phyloP scores from a whole-genome alignment of 2,888 invertebrate genomes.

The Meliscaeva auricollis region DNA sequence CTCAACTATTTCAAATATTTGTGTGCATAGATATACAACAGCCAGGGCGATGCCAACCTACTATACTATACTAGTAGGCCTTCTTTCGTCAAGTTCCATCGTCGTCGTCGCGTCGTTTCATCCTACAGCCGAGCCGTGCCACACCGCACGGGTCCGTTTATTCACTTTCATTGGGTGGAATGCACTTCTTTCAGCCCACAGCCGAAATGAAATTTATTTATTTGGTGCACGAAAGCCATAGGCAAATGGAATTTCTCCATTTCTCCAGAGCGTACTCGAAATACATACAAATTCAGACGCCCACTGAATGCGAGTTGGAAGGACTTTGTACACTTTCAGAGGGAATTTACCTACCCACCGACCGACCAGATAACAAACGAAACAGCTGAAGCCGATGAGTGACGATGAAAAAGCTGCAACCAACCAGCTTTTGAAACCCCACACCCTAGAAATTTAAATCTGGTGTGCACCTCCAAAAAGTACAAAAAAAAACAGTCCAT shows the following conservation, averaged over 20 bases:
- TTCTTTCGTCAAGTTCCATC: constrained; percentile 49
- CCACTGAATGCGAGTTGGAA: constrained; percentile 50
- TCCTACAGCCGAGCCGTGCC: no score
- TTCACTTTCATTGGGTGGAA: constrained; percentile 44
- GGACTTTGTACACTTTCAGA: constrained; percentile 40
- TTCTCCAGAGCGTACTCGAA: constrained; percentile 66
- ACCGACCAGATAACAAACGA: constrained; percentile 67
- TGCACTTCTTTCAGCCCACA: constrained; percentile 55
- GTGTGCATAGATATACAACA: constrained; percentile 52
- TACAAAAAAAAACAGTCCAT: constrained; percentile 34
- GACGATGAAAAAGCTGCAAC: constrained; percentile 23
- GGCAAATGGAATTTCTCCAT: constrained; percentile 72
- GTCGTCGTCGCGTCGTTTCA: neutral
- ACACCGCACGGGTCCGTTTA: constrained; percentile 8
- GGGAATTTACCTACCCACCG: constrained; percentile 25
- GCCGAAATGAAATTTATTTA: constrained; percentile 74
- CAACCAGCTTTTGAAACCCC: constrained; percentile 30
- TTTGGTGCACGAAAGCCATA: constrained; percentile 72
- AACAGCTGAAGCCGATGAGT: constrained; percentile 12
- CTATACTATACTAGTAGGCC: constrained; percentile 34
- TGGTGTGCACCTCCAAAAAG: constrained; percentile 33
- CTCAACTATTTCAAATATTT: constrained; percentile 76
- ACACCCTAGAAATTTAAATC: constrained; percentile 49
- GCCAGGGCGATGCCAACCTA: constrained; percentile 62
- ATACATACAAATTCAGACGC: constrained; percentile 65